These are phyloP conservation scores for Polymixis flavicincta DNA, from an alignment of 2,888 invertebrate species.

Conservation along the genomic window DNA sequence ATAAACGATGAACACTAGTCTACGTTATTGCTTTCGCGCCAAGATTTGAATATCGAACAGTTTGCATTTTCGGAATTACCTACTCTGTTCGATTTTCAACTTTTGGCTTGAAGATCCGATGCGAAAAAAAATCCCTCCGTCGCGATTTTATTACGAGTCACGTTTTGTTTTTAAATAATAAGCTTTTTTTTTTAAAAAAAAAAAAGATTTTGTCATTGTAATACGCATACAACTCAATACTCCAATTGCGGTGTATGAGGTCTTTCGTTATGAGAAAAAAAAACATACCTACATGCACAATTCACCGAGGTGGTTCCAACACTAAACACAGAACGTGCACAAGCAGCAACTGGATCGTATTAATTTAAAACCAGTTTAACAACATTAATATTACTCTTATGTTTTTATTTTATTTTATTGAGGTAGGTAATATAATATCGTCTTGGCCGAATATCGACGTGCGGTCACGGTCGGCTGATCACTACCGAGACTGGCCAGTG, in stretches of 20 bases:
- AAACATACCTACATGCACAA: not conserved
- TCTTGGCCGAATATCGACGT: not conserved
- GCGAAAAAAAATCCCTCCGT: too few species aligned
- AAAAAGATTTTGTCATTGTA: too few species aligned
- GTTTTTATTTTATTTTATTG: not conserved
- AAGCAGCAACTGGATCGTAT: not conserved
- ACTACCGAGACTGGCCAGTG: not conserved
- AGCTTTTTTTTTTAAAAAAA: too few species aligned
- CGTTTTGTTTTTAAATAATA: too few species aligned
- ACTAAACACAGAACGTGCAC: not conserved
- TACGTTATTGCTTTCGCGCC: not conserved
- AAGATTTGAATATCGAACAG: too few species aligned
- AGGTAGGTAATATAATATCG: not conserved
- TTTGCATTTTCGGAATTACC: too few species aligned
- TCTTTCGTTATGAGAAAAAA: not conserved
- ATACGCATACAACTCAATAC: too few species aligned
- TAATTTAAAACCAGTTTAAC: slow-evolving; percentile 18
- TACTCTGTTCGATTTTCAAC: too few species aligned
- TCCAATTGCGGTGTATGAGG: too few species aligned
- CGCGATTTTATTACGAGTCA: too few species aligned
- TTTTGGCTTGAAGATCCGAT: too few species aligned
- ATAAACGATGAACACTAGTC: not conserved
- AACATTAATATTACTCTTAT: not conserved
- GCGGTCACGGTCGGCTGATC: not conserved
- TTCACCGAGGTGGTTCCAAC: not conserved